A percentile compares a stretch with the other conserved stretches of the same genome.
phyloP scores from a whole-genome alignment of 2,888 invertebrate species.

The Thysanoteuthis rhombus region DNA sequence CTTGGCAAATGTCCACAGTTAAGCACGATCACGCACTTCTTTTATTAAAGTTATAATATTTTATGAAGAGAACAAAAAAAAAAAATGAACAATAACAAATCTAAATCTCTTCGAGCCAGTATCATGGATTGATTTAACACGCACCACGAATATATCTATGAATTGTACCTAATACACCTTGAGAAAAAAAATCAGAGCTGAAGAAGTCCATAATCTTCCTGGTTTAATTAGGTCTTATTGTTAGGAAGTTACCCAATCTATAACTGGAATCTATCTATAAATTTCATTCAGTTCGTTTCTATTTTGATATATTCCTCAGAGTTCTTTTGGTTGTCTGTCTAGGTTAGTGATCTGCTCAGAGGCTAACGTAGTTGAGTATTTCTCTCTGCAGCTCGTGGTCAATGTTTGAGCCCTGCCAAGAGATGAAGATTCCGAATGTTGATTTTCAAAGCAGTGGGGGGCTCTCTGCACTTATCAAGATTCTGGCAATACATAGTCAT shows the following conservation, averaged over 20 bases:
- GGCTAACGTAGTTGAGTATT: too few species aligned
- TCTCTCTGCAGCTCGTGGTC: too few species aligned
- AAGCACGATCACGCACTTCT: neutral
- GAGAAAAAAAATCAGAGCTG: neutral
- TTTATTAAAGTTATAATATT: neutral
- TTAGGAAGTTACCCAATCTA: neutral
- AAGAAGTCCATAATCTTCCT: neutral
- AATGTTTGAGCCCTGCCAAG: too few species aligned
- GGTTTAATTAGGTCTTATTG: neutral
- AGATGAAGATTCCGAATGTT: too few species aligned
- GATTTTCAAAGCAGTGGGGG: too few species aligned
- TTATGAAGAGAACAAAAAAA: too few species aligned
- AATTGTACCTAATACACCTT: neutral
- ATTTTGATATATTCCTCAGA: neutral
- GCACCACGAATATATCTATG: neutral
- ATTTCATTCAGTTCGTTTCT: neutral
- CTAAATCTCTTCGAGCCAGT: neutral
- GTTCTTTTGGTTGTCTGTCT: neutral
- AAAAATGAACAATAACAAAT: neutral
- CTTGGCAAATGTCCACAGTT: neutral
- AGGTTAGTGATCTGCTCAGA: too few species aligned
- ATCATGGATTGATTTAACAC: neutral
- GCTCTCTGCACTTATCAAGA: too few species aligned
- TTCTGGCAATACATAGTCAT: too few species aligned
- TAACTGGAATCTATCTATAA: neutral